phyloP scores from a whole-genome alignment of 2,888 invertebrate species.

The Trypoxylon attenuatum region DNA sequence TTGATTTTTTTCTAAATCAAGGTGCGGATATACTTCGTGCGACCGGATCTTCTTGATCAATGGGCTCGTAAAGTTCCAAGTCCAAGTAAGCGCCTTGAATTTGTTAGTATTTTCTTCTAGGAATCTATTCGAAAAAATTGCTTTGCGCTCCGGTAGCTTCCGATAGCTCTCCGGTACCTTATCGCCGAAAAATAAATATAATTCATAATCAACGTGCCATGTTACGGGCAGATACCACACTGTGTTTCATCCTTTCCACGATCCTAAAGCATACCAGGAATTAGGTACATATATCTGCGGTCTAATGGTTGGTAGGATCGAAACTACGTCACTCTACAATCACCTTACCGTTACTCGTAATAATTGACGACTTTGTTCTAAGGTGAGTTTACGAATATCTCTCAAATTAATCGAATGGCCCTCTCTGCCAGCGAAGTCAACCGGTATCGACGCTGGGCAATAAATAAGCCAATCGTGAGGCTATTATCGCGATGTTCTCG shows the following conservation, averaged over 20 bases:
- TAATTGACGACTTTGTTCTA: conserved; percentile 67
- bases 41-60: too few relatives aligned
- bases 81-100: conserved; percentile 16
- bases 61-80: too few relatives aligned
- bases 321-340: conserved; percentile 49
- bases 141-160: conserved; percentile 6
- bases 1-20: conserved; percentile 26
- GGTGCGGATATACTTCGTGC: neutral
- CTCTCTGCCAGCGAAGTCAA: conserved; percentile 23
- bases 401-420: conserved; percentile 36
- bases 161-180: conserved; percentile 10
- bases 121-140: conserved; percentile 9
- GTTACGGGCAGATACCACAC: conserved; percentile 26
- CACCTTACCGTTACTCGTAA: conserved; percentile 59
- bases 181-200: conserved; percentile 47
- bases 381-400: conserved; percentile 52
- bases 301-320: conserved; percentile 57
- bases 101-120: conserved; percentile 12
- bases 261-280: conserved; percentile 42
- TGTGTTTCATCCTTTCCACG: conserved; percentile 29
- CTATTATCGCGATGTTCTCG: conserved; percentile 41
- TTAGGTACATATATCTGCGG: conserved; percentile 46
- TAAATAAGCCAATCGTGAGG: conserved; percentile 27
- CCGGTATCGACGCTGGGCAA: conserved; percentile 23
- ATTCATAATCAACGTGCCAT: conserved; percentile 33